Percentiles rank a stretch among this genome's conserved stretches.
Conservation (phyloP, 2,888 invertebrate species). For the Drosophila tanythrix region DNA sequence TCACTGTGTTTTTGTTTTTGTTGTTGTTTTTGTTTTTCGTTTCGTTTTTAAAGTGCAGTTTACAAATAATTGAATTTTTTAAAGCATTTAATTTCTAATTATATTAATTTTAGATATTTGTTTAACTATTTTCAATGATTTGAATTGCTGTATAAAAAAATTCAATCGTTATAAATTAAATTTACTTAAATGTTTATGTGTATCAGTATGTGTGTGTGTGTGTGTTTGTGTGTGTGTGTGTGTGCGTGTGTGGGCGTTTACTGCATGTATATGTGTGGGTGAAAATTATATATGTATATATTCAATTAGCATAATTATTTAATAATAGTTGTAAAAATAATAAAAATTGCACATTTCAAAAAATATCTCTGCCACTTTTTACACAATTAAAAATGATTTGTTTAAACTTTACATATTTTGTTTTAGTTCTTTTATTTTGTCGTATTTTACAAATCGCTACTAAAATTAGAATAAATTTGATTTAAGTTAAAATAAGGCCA, state of each 20-base stretch:
- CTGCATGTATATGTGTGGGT: slow-evolving; percentile 30
- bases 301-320: slow-evolving; percentile 50
- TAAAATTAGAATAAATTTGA: slow-evolving; percentile 77
- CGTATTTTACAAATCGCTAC: slow-evolving; percentile 58
- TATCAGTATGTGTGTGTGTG: slow-evolving; percentile 37
- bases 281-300: slow-evolving; percentile 52
- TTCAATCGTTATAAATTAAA: slow-evolving; percentile 63
- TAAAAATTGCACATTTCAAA: slow-evolving; percentile 75
- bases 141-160: slow-evolving; percentile 36
- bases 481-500: slow-evolving; percentile 78
- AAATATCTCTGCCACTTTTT: slow-evolving; percentile 51
- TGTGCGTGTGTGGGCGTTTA: slow-evolving; percentile 12
- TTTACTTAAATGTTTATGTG: slow-evolving; percentile 52
- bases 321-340: slow-evolving; percentile 54
- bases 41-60: slow-evolving; percentile 49
- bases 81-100: slow-evolving; percentile 20
- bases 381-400: slow-evolving; percentile 59
- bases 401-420: slow-evolving; percentile 49
- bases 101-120: slow-evolving; percentile 7
- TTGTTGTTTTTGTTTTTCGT: slow-evolving; percentile 26
- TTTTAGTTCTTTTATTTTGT: slow-evolving; percentile 42
- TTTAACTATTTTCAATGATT: slow-evolving; percentile 29
- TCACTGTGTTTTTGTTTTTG: slow-evolving; percentile 62
- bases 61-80: slow-evolving; percentile 28
- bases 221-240: slow-evolving; percentile 18